Conservation (phyloP, 2,113 vertebrate genomes). For the Dinomys branickii region DNA sequence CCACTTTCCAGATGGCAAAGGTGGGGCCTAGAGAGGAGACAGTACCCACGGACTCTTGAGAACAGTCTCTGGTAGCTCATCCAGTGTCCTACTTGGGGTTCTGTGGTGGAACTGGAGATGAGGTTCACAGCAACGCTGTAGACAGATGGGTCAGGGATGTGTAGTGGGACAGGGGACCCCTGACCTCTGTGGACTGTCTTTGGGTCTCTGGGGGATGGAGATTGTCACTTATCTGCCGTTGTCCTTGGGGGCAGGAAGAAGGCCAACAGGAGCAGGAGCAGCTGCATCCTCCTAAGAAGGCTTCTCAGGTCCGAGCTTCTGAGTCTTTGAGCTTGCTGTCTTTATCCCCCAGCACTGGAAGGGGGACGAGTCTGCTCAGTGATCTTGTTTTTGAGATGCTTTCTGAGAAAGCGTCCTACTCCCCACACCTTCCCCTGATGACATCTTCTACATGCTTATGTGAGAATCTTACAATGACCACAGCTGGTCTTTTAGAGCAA, state of each 20-base stretch:
- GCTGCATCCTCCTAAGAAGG: constrained; percentile 44
- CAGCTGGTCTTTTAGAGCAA: constrained; percentile 39
- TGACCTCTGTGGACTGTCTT: background rate
- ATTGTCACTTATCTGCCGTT: constrained; percentile 64
- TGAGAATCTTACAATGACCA: background rate
- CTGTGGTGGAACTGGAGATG: background rate
- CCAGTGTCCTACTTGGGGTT: too few relatives aligned
- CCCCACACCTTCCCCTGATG: background rate
- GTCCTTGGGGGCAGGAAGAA: background rate
- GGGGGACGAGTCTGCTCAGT: background rate
- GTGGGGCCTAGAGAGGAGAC: too few relatives aligned
- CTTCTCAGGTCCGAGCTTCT: background rate
- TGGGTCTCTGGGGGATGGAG: background rate
- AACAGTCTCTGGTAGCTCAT: too few relatives aligned
- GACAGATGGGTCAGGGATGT: background rate
- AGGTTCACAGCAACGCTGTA: background rate
- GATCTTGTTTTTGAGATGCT: background rate
- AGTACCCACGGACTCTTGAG: too few relatives aligned
- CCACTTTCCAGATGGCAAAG: background rate
- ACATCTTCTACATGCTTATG: background rate
- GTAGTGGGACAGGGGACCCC: background rate
- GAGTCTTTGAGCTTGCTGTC: background rate
- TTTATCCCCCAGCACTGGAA: background rate
- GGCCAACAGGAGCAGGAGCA: background rate
- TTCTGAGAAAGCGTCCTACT: background rate